These are phyloP conservation scores for Diloba caeruleocephala DNA, from an alignment of 2,888 invertebrate genomes.

Conservation along the genomic window DNA sequence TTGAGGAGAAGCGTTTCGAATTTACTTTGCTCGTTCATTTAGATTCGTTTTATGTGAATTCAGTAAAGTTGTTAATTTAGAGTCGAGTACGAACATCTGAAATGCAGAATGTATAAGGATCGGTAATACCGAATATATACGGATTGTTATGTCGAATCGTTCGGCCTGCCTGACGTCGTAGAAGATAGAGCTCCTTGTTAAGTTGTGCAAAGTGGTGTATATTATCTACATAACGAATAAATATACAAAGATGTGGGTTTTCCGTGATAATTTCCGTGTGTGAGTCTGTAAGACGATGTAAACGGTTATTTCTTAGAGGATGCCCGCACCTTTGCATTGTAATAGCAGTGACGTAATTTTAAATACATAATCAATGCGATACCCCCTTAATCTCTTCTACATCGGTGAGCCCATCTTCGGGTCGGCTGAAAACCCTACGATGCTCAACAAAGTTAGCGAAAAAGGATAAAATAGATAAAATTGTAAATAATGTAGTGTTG, in stretches of 20 bases:
- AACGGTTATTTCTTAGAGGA: constrained; percentile 72
- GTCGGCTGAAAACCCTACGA: constrained; percentile 87
- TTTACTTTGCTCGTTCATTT: constrained; percentile 85
- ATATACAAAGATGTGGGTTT: constrained; percentile 88
- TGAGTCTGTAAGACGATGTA: constrained; percentile 74
- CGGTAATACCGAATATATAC: constrained; percentile 70
- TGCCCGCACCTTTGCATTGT: constrained; percentile 88
- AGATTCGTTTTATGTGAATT: constrained; percentile 81
- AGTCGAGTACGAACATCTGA: constrained; percentile 85
- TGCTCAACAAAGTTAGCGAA: constrained; percentile 86
- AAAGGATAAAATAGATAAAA: constrained; percentile 87
- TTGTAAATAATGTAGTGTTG: constrained; percentile 89
- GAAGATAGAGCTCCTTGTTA: constrained; percentile 79
- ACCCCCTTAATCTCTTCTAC: constrained; percentile 80
- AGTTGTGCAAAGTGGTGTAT: constrained; percentile 88
- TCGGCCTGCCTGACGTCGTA: constrained; percentile 72
- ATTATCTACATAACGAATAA: constrained; percentile 82
- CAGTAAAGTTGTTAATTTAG: constrained; percentile 82
- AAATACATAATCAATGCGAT: constrained; percentile 79
- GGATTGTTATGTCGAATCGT: constrained; percentile 74
- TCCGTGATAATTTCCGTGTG: constrained; percentile 81
- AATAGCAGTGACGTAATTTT: constrained; percentile 81
- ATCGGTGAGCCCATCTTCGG: constrained; percentile 78
- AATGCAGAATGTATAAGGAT: constrained; percentile 86
- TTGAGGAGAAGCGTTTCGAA: constrained; percentile 89